Evolutionary conservation across 2,113 vertebrate species (phyloP).

Genomic region (Phoenicopterus ruber): DNA sequence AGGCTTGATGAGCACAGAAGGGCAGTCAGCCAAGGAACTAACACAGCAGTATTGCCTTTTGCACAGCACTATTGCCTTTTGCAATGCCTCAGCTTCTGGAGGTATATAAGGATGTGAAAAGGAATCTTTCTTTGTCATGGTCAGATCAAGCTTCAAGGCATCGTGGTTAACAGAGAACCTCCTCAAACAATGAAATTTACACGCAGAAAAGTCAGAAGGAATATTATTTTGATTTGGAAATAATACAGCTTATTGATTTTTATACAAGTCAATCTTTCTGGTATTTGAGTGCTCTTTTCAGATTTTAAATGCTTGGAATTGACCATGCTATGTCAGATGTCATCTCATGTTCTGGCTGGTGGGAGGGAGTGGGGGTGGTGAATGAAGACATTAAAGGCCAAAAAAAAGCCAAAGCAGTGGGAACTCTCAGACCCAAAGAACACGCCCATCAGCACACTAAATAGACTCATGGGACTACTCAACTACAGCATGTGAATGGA

Average conservation of each 20-base stretch:
- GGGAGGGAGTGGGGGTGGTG: fast-evolving
- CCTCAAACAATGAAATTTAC: background rate
- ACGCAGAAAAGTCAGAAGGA: background rate
- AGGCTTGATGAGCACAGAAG: background rate
- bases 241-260: background rate
- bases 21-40: background rate
- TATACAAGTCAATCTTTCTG: background rate
- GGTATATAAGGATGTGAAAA: background rate
- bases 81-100: background rate
- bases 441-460: background rate
- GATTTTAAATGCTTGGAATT: background rate
- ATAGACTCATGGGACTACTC: background rate
- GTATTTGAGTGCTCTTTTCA: background rate
- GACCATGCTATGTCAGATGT: background rate
- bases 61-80: background rate
- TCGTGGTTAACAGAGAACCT: background rate
- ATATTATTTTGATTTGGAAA: background rate
- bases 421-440: background rate
- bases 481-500: background rate
- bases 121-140: background rate
- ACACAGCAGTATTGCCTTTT: background rate
- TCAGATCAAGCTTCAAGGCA: background rate
- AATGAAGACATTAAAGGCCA: background rate
- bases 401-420: background rate
- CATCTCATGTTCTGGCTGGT: background rate